A percentile compares a stretch with the other conserved stretches of the same genome.
Conservation (phyloP, 2,113 vertebrate species). For the Brachypteracias leptosomus region DNA sequence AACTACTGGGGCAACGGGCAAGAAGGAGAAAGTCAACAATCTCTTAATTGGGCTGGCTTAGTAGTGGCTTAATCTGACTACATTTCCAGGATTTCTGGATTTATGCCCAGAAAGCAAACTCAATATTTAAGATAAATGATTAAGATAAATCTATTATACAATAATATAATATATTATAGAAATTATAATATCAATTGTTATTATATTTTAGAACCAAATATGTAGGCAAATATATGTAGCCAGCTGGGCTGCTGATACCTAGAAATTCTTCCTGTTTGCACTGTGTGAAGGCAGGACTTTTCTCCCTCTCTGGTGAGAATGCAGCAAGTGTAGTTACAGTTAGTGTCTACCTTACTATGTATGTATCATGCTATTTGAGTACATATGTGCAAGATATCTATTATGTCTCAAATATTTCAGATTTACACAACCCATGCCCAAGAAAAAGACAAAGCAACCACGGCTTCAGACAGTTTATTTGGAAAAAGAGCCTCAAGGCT, state of each 20-base stretch:
- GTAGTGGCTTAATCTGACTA: background rate
- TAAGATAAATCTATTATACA: background rate
- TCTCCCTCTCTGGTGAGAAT: background rate
- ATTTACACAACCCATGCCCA: background rate
- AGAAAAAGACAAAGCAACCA: background rate
- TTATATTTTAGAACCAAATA: background rate
- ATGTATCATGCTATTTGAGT: background rate
- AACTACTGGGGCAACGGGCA: background rate
- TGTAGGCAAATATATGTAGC: background rate
- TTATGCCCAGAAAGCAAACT: background rate
- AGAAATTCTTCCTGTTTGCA: background rate
- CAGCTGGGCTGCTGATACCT: background rate
- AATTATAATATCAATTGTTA: background rate
- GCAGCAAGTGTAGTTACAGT: background rate
- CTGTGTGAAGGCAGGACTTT: background rate
- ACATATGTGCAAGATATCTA: background rate
- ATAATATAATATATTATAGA: background rate
- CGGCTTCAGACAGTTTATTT: background rate
- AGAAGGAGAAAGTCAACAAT: background rate
- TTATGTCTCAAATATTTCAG: background rate
- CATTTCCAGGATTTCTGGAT: background rate
- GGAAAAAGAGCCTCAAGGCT: background rate
- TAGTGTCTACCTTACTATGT: background rate
- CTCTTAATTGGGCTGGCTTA: background rate
- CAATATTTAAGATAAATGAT: background rate